Evolutionary conservation across 2,113 vertebrate genomes (phyloP).

Genomic region (Scomber scombrus): DNA sequence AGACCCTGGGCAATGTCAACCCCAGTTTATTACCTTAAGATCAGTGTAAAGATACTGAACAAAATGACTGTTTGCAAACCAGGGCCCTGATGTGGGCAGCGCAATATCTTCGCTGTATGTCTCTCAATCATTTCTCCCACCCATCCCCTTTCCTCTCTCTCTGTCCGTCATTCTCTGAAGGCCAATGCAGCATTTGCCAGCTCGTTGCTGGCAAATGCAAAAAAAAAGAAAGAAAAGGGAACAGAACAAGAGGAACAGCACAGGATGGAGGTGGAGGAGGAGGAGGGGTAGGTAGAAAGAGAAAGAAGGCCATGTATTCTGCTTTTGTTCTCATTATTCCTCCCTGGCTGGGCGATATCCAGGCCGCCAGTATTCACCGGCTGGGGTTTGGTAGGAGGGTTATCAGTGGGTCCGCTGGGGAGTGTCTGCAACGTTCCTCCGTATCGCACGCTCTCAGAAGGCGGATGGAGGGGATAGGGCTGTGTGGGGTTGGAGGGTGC

Average conservation of each 20-base stretch:
- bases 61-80: slow-evolving; percentile 70
- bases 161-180: slow-evolving; percentile 12
- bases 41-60: slow-evolving; percentile 70
- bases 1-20: slow-evolving; percentile 72
- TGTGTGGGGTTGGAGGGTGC: background rate
- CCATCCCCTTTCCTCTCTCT: background rate
- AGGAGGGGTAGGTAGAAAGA: slow-evolving; percentile 24
- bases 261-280: slow-evolving; percentile 26
- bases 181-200: slow-evolving; percentile 6
- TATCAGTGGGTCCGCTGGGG: slow-evolving; percentile 65
- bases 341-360: slow-evolving; percentile 64
- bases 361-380: slow-evolving; percentile 58
- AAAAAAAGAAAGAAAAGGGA: slow-evolving; percentile 7
- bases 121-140: slow-evolving; percentile 24
- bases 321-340: slow-evolving; percentile 76
- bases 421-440: slow-evolving; percentile 51
- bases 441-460: slow-evolving; percentile 62
- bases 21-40: slow-evolving; percentile 73
- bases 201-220: slow-evolving; percentile 11
- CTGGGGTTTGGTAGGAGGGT: slow-evolving; percentile 57
- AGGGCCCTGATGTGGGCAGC: slow-evolving; percentile 6
- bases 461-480: background rate
- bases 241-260: slow-evolving; percentile 39
- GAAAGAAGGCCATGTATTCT: slow-evolving; percentile 67
- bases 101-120: slow-evolving; percentile 21